Evolutionary conservation across 23 tunicate species (phyloP).

Genomic region (Trididemnum clinides): DNA sequence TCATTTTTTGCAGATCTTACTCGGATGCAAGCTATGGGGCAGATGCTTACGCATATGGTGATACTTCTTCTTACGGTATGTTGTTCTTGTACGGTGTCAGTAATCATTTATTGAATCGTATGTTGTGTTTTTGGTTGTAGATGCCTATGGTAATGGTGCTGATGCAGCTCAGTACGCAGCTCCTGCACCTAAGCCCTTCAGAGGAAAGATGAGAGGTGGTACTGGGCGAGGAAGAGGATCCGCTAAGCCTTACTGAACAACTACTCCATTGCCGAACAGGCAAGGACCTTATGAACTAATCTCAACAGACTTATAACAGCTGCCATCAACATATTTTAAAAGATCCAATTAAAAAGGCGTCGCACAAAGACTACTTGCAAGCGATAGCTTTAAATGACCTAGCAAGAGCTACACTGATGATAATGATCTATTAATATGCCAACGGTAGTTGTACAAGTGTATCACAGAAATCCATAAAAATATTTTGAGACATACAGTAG

Average conservation of each 20-base stretch:
- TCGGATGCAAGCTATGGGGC: constrained; percentile 31
- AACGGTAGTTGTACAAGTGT: too few relatives aligned
- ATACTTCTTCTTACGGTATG: constrained; percentile 11
- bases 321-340: too few relatives aligned
- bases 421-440: too few relatives aligned
- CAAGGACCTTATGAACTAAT: too few relatives aligned
- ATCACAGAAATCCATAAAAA: too few relatives aligned
- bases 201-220: constrained; percentile 52
- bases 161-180: constrained; percentile 10
- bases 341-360: too few relatives aligned
- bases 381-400: too few relatives aligned
- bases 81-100: neutral
- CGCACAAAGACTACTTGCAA: too few relatives aligned
- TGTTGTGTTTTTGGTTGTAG: neutral
- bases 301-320: too few relatives aligned
- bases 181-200: constrained; percentile 3
- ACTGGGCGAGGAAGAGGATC: constrained; percentile 39
- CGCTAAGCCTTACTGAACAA: constrained; percentile 50
- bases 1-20: constrained; percentile 10
- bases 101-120: neutral
- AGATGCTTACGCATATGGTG: constrained; percentile 37
- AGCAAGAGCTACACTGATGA: too few relatives aligned
- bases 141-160: constrained; percentile 44
- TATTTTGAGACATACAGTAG: too few relatives aligned
- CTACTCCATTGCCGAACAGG: too few relatives aligned